Percentiles rank a stretch among this genome's conserved stretches.
These are phyloP conservation scores for Platynereis dumerilii DNA, from an alignment of 2,888 invertebrate species.

Conservation along the genomic window DNA sequence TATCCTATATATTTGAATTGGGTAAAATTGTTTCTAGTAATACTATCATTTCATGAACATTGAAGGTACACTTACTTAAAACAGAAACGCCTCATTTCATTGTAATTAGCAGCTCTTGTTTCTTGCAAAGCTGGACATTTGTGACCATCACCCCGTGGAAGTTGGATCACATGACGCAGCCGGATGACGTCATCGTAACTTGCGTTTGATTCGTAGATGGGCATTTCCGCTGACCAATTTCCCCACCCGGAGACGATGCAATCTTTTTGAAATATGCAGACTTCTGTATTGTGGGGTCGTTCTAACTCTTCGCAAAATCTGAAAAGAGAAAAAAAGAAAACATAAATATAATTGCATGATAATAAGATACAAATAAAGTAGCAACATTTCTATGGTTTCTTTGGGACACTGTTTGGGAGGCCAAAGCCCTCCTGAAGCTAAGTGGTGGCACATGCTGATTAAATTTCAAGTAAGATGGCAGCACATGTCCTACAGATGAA, in stretches of 20 bases:
- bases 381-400: too few species aligned
- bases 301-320: slow-evolving; percentile 33
- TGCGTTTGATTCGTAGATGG: slow-evolving; percentile 12
- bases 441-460: too few species aligned
- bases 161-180: slow-evolving; percentile 17
- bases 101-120: slow-evolving; percentile 8
- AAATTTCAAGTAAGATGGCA: too few species aligned
- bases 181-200: slow-evolving; percentile 9
- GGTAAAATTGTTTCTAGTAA: too few species aligned
- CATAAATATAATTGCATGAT: too few species aligned
- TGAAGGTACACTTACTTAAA: slow-evolving; percentile 23
- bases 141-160: slow-evolving; percentile 21
- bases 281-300: slow-evolving; percentile 27
- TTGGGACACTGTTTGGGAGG: too few species aligned
- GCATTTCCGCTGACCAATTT: slow-evolving; percentile 28
- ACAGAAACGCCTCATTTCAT: slow-evolving; percentile 19
- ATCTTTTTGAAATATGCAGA: slow-evolving; percentile 36
- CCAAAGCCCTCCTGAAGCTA: too few species aligned
- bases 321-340: slow-evolving; percentile 4
- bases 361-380: too few species aligned
- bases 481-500: too few species aligned
- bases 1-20: too few species aligned
- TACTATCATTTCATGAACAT: too few species aligned
- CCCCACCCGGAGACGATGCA: slow-evolving; percentile 34
- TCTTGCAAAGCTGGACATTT: slow-evolving; percentile 21